Percentiles rank a stretch among this genome's conserved stretches.
Conservation (phyloP, 2,113 vertebrate genomes). For the Trichomycterus rosablanca region DNA sequence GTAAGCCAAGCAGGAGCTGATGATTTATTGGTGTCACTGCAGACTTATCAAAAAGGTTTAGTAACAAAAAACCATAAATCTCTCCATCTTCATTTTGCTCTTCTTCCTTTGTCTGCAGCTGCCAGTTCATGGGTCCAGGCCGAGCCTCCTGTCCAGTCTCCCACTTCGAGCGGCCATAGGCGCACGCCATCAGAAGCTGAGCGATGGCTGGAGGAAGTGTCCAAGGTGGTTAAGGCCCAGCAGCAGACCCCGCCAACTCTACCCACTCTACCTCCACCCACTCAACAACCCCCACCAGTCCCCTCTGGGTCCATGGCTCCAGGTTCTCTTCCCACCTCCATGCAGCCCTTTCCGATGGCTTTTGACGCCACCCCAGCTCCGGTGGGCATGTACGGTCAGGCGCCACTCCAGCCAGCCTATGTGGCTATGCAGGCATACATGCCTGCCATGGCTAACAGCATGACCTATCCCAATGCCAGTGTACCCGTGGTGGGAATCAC, state of each 20-base stretch:
- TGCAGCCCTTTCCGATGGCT: conserved; percentile 75
- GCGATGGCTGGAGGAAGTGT: conserved; percentile 86
- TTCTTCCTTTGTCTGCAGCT: conserved; percentile 35
- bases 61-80: too few species aligned
- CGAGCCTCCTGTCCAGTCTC: conserved; percentile 53
- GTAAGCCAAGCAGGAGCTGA: too few species aligned
- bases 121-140: conserved; percentile 61
- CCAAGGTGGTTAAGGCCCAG: conserved; percentile 76
- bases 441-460: conserved; percentile 72
- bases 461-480: conserved; percentile 73
- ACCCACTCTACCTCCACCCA: conserved; percentile 56
- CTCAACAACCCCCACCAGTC: conserved; percentile 50
- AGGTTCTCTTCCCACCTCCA: conserved; percentile 65
- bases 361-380: conserved; percentile 68
- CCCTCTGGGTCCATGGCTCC: conserved; percentile 51
- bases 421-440: conserved; percentile 74
- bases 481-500: conserved; percentile 88
- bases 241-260: conserved; percentile 62
- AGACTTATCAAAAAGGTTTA: too few species aligned
- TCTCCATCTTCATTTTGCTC: too few species aligned
- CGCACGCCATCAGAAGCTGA: conserved; percentile 87
- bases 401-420: conserved; percentile 75
- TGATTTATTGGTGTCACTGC: too few species aligned
- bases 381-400: conserved; percentile 67
- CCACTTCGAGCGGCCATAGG: conserved; percentile 73